Evolutionary conservation across 2,113 vertebrate genomes (phyloP).

Genomic region (Pampusana beccarii): DNA sequence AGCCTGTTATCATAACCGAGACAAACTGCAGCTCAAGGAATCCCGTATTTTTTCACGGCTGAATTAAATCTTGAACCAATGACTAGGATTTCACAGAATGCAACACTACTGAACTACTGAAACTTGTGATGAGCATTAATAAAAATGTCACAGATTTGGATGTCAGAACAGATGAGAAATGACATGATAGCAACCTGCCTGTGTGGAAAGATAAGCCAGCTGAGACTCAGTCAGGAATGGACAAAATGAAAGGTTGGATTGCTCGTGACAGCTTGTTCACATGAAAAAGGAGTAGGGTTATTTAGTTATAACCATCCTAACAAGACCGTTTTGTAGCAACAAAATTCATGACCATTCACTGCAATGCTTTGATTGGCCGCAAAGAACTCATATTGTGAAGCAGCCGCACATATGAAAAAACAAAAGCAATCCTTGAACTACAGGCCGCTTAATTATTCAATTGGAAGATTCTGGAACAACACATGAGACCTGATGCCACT

Average conservation of each 20-base stretch:
- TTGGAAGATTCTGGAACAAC: background rate
- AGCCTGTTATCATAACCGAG: background rate
- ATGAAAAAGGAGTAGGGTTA: background rate
- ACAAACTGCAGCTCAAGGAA: background rate
- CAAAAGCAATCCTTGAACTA: background rate
- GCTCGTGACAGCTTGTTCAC: background rate
- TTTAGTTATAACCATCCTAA: background rate
- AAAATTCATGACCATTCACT: background rate
- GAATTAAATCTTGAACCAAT: background rate
- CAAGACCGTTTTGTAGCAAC: background rate
- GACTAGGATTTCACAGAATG: background rate
- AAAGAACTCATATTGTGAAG: background rate
- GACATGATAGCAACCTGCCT: background rate
- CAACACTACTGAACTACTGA: background rate
- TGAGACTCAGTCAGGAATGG: background rate
- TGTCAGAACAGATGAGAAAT: background rate
- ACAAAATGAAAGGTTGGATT: background rate
- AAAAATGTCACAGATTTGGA: background rate
- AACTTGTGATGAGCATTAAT: background rate
- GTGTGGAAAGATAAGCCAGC: background rate
- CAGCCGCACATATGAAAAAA: background rate
- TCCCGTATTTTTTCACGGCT: background rate
- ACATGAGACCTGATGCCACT: background rate
- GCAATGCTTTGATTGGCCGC: background rate
- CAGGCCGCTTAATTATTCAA: background rate